A percentile compares a stretch with the other conserved stretches of the same genome.
Conservation (phyloP, 2,888 invertebrate species). For the Eilema caniola region DNA sequence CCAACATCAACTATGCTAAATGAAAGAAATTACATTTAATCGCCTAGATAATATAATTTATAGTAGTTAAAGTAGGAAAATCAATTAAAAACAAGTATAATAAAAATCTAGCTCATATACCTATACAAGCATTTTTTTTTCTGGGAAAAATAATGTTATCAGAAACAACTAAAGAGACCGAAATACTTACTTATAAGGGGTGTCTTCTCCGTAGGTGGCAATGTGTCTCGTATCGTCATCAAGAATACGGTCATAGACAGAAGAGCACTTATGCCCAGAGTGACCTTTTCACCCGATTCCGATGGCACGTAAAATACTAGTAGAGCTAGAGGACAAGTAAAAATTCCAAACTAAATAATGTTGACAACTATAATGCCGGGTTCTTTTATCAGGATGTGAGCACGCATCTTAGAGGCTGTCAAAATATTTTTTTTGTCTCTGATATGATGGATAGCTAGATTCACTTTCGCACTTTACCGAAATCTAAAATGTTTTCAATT, state of each 20-base stretch:
- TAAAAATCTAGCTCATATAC: no score
- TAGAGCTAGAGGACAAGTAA: conserved; percentile 86
- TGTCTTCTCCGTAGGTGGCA: conserved; percentile 95
- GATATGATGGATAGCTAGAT: background rate
- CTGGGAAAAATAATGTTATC: background rate
- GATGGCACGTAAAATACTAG: conserved; percentile 96
- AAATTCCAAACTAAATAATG: conserved; percentile 18
- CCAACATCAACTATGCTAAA: background rate
- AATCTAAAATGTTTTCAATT: background rate
- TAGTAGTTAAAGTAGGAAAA: no score
- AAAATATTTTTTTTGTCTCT: background rate
- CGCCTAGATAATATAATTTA: background rate
- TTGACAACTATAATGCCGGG: background rate
- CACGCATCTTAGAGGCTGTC: background rate
- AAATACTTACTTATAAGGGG: conserved; percentile 92
- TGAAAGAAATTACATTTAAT: background rate
- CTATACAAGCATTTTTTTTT: no score
- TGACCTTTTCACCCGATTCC: conserved; percentile 95
- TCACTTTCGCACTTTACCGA: background rate
- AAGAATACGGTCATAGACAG: conserved; percentile 95
- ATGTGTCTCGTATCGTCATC: conserved; percentile 94
- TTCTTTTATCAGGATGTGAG: background rate
- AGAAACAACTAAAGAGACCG: background rate
- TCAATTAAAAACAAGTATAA: no score
- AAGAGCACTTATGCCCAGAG: conserved; percentile 94